Base-by-base conservation (phyloP, 2,113 vertebrate species). In the Eonycteris spelaea region DNA sequence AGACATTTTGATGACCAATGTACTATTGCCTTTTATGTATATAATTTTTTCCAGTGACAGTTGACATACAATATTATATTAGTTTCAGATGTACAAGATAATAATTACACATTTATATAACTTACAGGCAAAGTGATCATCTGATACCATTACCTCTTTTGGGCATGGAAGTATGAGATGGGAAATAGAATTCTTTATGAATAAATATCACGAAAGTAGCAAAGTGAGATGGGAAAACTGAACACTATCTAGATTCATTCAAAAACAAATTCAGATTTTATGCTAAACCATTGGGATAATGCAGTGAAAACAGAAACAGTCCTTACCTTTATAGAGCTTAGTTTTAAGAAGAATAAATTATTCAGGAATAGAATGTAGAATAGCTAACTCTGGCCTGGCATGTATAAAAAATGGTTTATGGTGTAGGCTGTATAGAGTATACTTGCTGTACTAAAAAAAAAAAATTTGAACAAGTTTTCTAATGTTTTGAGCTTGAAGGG, bases 181-280 rank as follows among this genome's bases (percentile, higher is more conserved):
- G 45, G 43, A 89, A 94, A 43, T 86, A 55, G n/a, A 82, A 85
- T 80, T 75, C 35, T 61, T 91, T 71, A 74, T 73, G 51, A 96
- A 24, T 85, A 28, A 96, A 43, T 87, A 65, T 63, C 51, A 90
- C 5, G 7, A 61, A 94, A 57, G 21, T 63, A 94, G 43, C 22
- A 74, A 91, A 93, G 11, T 96, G 53, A 93, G 48, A 84, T 28
- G 70, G 86, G 48, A 90, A 95, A 65, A 83, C 53, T 65, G 51
- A 43, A 74, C 16, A 80, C 13, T 71, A 45, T 53, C 18, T 86
- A 33, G 28, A 51, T 92, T 86, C 40, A 86, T 82, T 95, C 35
- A 74, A 48, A 55, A 0, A 9, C 22, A 35, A 45, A 30, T 59
- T 59, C 26, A 79, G 75, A 83, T 55, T 80, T 79, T 63, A n/a